Conservation (phyloP, 64 coral and sea anemone genomes). For the Catalaphyllia jardinei region DNA sequence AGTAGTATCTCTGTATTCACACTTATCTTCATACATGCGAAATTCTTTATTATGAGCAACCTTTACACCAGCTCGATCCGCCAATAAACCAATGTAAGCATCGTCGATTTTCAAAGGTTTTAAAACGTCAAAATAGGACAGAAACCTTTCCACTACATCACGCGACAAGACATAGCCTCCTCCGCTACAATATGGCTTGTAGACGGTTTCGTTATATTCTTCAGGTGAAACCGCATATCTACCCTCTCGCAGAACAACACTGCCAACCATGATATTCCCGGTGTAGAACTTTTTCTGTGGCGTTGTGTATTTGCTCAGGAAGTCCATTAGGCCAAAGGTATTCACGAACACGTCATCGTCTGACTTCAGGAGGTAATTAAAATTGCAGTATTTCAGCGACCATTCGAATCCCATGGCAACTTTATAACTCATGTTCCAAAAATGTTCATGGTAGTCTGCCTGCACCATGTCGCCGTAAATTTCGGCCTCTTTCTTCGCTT, state of each 20-base stretch:
- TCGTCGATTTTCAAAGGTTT: slow-evolving; percentile 71
- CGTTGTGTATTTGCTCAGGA: slow-evolving; percentile 41
- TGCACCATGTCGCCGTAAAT: slow-evolving; percentile 71
- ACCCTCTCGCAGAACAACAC: slow-evolving; percentile 60
- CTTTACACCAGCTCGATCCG: slow-evolving; percentile 35
- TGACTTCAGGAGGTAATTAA: slow-evolving; percentile 65
- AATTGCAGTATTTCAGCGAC: slow-evolving; percentile 63
- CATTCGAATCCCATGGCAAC: slow-evolving; percentile 69
- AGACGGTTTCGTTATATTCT: slow-evolving; percentile 49
- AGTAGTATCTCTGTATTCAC: slow-evolving; percentile 40
- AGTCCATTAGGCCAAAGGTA: slow-evolving; percentile 51
- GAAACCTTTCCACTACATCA: slow-evolving; percentile 42
- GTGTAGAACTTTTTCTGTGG: slow-evolving; percentile 53
- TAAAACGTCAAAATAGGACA: slow-evolving; percentile 41
- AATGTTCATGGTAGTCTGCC: slow-evolving; percentile 46
- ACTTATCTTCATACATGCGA: slow-evolving; percentile 59
- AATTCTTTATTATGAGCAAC: slow-evolving; percentile 42
- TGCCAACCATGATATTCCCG: slow-evolving; percentile 70
- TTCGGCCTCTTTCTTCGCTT: slow-evolving; percentile 10
- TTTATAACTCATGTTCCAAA: slow-evolving; percentile 68
- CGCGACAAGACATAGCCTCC: slow-evolving; percentile 61
- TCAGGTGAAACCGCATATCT: slow-evolving; percentile 51
- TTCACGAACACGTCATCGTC: slow-evolving; percentile 77
- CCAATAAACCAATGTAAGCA: slow-evolving; percentile 64
- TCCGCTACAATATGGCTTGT: slow-evolving; percentile 72